Evolutionary conservation across 2,888 invertebrate genomes (phyloP), one percentile per base, ranked within the genome.

Genomic region (Melanophora roralis): DNA sequence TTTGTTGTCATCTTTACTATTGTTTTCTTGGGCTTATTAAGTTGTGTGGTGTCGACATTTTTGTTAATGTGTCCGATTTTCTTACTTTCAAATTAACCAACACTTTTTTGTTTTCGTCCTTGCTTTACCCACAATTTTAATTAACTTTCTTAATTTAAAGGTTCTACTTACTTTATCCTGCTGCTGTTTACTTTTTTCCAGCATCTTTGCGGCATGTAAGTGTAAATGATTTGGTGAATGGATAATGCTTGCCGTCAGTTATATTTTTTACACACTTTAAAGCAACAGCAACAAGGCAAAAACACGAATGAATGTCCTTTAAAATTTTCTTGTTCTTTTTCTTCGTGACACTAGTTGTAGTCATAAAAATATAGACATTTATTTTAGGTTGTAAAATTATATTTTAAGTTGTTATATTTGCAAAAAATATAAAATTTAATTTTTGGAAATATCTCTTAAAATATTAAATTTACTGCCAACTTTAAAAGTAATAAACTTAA

Each of bases 111-210:
- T 11, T 12, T 51, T 1, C 6, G 19, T 53, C 62, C 47, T 62
- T 14, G 16, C 11, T 57, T 69, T 38, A 14, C 36, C 55, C 53
- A 76, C 40, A 76, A 57, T 76, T 68, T 69, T 69, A 76, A 76
- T 64, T 76, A 76, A 64, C 64, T 69, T 69, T 69, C 43, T 49
- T 55, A 62, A 69, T 64, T 57, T 69, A n/a, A 76, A 69, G 55
- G 43, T 69, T n/a, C n/a, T n/a, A n/a, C n/a, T 16, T 49, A 34
- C 32, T 57, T 23, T 55, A 40, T 69, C 47, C 49, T 57, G 55
- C 60, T 68, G 69, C 64, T 57, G n/a, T n/a, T 45, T 4, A 11
- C 11, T 11, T 19, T 19, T 19, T 45, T 19, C 19, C 8, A 4
- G 45, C 2, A 3, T 9, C 3, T 45, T 43, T 16, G 11, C 5